Percentiles rank a stretch among this genome's conserved stretches.
phyloP scores from a whole-genome alignment of 2,113 vertebrate genomes.

The Atractosteus spatula region DNA sequence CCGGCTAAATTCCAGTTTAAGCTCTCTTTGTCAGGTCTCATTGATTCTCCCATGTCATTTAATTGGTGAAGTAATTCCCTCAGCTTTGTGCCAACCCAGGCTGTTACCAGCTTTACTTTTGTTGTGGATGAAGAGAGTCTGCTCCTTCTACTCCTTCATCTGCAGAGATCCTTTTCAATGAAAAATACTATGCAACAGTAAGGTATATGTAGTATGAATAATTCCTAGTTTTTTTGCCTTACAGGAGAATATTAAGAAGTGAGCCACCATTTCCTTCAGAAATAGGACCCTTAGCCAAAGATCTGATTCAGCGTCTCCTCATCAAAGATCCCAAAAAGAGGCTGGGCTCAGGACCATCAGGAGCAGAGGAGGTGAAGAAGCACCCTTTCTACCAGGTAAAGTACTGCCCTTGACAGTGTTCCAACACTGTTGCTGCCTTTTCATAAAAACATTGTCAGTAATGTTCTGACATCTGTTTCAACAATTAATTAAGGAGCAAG shows the following conservation, averaged over 20 bases:
- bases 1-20: too few relatives aligned
- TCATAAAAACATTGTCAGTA: slow-evolving; percentile 12
- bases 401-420: neutral
- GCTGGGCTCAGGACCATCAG: slow-evolving; percentile 82
- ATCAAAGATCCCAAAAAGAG: slow-evolving; percentile 93
- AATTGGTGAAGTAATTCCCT: too few relatives aligned
- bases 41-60: too few relatives aligned
- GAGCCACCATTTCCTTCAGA: slow-evolving; percentile 93
- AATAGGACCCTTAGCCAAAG: slow-evolving; percentile 84
- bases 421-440: neutral
- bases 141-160: too few relatives aligned
- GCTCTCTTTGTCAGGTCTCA: too few relatives aligned
- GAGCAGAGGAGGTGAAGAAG: slow-evolving; percentile 86
- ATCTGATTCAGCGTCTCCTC: slow-evolving; percentile 85
- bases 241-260: slow-evolving; percentile 93
- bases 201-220: too few relatives aligned
- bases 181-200: too few relatives aligned
- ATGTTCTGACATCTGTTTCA: slow-evolving; percentile 22
- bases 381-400: slow-evolving; percentile 93
- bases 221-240: neutral
- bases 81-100: too few relatives aligned
- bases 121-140: too few relatives aligned
- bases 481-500: too few relatives aligned
- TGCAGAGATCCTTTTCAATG: too few relatives aligned
- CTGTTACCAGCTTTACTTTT: too few relatives aligned